A percentile compares a stretch with the other conserved stretches of the same genome.
Evolutionary conservation across 2,888 invertebrate species (phyloP).

Genomic region (Xestia rhomboidea): DNA sequence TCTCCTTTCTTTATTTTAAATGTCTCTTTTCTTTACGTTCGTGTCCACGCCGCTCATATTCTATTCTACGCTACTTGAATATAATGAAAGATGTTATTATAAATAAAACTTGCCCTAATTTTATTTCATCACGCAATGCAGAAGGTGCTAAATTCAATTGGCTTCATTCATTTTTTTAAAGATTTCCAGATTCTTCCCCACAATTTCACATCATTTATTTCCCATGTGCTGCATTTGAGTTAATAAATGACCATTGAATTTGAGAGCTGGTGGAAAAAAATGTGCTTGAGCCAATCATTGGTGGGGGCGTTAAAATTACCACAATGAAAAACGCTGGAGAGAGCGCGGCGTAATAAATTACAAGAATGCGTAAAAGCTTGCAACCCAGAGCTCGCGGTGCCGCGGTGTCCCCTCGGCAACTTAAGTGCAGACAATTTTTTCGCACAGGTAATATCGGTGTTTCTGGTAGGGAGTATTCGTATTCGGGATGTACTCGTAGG

Average conservation of each 20-base stretch:
- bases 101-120: not conserved
- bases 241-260: constrained; percentile 75
- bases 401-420: constrained; percentile 65
- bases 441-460: constrained; percentile 64
- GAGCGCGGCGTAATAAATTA: constrained; percentile 80
- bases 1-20: constrained; percentile 2
- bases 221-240: constrained; percentile 60
- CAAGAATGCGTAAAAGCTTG: constrained; percentile 79
- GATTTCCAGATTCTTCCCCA: constrained; percentile 35
- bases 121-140: not conserved
- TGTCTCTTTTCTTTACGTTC: constrained; percentile 3
- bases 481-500: constrained; percentile 6
- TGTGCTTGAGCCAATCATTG: constrained; percentile 76
- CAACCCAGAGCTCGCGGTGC: constrained; percentile 66
- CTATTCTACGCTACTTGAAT: not conserved
- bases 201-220: constrained; percentile 57
- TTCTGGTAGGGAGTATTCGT: constrained; percentile 45
- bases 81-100: not conserved
- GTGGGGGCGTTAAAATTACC: constrained; percentile 75
- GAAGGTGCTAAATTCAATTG: constrained; percentile 9
- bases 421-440: constrained; percentile 70
- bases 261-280: constrained; percentile 72
- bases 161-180: constrained; percentile 28
- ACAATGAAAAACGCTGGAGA: constrained; percentile 77
- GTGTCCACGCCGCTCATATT: not conserved